Conservation (phyloP, 2,797 vertebrate genomes). For the Gila robusta region DNA sequence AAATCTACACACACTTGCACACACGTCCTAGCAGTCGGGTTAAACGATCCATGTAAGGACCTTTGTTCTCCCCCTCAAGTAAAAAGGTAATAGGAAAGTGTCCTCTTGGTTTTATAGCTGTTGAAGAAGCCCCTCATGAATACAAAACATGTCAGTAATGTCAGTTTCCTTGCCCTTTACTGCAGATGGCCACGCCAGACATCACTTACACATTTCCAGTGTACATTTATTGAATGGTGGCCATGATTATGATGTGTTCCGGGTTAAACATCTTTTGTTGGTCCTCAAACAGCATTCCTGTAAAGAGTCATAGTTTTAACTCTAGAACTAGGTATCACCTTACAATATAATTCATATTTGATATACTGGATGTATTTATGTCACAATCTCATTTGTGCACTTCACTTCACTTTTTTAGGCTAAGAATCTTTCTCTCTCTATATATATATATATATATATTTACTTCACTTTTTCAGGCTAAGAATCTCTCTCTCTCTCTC, state of each 20-base stretch:
- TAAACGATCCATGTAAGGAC: constrained; percentile 51
- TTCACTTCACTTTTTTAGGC: background rate
- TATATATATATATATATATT: no score
- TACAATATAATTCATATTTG: background rate
- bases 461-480: no score
- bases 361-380: no score
- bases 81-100: constrained; percentile 41
- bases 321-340: background rate
- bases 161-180: constrained; percentile 30
- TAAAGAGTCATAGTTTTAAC: background rate
- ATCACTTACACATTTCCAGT: constrained; percentile 11
- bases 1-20: constrained; percentile 34
- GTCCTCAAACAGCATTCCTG: background rate
- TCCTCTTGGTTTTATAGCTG: constrained; percentile 63
- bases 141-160: constrained; percentile 25
- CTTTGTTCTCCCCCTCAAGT: constrained; percentile 44
- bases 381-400: background rate
- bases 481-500: no score
- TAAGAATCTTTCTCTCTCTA: no score
- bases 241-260: constrained; percentile 23
- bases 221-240: constrained; percentile 15
- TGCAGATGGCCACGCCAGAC: constrained; percentile 15
- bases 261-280: background rate
- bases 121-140: constrained; percentile 57
- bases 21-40: constrained; percentile 36